phyloP scores from a whole-genome alignment of 2,888 invertebrate genomes.

The Ornithoptera priamus region DNA sequence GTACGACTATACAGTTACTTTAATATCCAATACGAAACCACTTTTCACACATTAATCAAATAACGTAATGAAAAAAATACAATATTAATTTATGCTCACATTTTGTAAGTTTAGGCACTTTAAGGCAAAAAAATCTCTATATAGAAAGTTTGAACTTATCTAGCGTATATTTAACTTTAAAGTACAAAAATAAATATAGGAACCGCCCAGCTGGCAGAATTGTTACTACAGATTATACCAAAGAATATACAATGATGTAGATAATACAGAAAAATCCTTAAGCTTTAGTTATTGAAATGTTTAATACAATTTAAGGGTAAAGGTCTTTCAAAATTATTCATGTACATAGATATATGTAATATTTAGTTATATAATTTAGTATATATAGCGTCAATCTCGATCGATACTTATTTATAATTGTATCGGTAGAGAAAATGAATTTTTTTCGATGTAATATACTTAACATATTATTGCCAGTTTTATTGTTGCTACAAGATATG shows the following conservation, averaged over 20 bases:
- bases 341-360: no score
- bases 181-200: conserved; percentile 55
- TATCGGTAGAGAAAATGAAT: no score
- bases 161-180: conserved; percentile 36
- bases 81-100: conserved; percentile 41
- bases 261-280: no score
- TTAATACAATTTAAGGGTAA: no score
- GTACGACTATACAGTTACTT: conserved; percentile 47
- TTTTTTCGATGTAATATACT: no score
- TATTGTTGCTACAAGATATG: no score
- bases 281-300: no score
- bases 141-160: conserved; percentile 22
- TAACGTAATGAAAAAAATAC: neutral
- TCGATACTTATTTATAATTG: no score
- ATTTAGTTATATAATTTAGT: no score
- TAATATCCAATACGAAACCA: conserved; percentile 44
- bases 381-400: no score
- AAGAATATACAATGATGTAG: neutral
- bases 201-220: conserved; percentile 75
- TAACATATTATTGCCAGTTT: no score
- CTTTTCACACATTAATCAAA: conserved; percentile 4
- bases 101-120: conserved; percentile 36
- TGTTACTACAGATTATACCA: conserved; percentile 42
- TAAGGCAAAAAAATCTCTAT: conserved; percentile 32
- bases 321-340: no score